phyloP scores from a whole-genome alignment of 2,113 vertebrate genomes.

The Coregonus clupeaformis region DNA sequence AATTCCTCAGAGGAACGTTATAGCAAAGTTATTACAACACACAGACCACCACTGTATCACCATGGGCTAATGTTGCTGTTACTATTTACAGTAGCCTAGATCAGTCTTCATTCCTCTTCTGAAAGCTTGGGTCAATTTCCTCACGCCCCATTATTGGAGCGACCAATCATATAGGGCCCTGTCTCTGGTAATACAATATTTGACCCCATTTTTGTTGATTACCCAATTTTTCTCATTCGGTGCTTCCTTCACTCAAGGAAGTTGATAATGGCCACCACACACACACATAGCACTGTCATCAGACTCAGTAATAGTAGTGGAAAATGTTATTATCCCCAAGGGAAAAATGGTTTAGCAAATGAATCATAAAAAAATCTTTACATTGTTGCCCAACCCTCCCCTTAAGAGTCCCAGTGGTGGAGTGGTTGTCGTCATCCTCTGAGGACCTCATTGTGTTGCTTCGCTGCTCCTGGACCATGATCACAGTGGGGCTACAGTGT shows the following conservation, averaged over 20 bases:
- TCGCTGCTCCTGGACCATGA: slow-evolving; percentile 33
- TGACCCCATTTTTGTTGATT: slow-evolving; percentile 66
- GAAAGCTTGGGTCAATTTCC: slow-evolving; percentile 50
- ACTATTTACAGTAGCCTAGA: slow-evolving; percentile 45
- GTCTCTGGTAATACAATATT: slow-evolving; percentile 49
- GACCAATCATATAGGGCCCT: slow-evolving; percentile 51
- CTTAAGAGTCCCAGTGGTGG: slow-evolving; percentile 44
- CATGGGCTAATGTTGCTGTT: slow-evolving; percentile 55
- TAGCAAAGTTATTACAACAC: slow-evolving; percentile 24
- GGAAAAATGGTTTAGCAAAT: too few species aligned
- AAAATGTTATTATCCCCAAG: background rate
- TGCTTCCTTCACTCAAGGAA: slow-evolving; percentile 34
- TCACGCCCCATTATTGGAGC: slow-evolving; percentile 52
- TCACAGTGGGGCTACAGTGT: slow-evolving; percentile 24
- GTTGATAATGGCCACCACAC: slow-evolving; percentile 19
- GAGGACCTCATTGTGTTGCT: slow-evolving; percentile 30
- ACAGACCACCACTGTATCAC: slow-evolving; percentile 43
- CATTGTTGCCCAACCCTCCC: slow-evolving; percentile 33
- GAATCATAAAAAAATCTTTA: slow-evolving; percentile 25
- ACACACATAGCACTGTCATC: slow-evolving; percentile 7
- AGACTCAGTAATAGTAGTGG: background rate
- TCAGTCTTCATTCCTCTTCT: slow-evolving; percentile 46
- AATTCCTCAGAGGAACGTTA: slow-evolving; percentile 42
- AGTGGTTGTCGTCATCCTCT: slow-evolving; percentile 31
- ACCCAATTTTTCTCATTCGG: slow-evolving; percentile 45